phyloP scores from a whole-genome alignment of 2,113 vertebrate genomes.

The Ciconia stormi region DNA sequence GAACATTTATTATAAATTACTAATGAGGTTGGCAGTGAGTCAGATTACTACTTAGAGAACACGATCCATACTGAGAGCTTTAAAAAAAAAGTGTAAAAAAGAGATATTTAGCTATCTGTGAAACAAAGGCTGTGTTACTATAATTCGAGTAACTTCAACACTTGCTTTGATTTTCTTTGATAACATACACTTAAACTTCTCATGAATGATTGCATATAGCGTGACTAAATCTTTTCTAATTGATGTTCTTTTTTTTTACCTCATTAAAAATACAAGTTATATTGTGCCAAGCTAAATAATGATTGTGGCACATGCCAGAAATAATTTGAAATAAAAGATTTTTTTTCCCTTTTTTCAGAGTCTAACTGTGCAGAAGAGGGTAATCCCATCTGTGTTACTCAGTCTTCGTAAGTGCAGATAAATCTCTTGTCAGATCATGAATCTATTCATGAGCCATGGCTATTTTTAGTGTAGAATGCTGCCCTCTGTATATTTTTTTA shows the following conservation, averaged over 20 bases:
- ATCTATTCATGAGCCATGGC: not conserved
- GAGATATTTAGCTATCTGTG: not conserved
- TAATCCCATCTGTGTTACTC: not conserved
- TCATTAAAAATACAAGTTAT: not conserved
- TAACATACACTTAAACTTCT: not conserved
- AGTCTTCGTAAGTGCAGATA: not conserved
- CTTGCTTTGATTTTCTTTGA: not conserved
- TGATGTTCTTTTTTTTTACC: not conserved
- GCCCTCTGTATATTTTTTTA: not conserved
- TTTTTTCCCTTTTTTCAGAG: not conserved
- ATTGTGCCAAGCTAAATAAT: not conserved
- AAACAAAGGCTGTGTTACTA: not conserved
- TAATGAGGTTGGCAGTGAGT: not conserved
- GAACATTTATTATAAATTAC: not conserved
- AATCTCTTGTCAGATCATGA: not conserved
- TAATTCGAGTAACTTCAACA: not conserved
- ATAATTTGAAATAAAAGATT: not conserved
- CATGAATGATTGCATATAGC: not conserved
- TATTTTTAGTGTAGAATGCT: not conserved
- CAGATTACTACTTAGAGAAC: not conserved
- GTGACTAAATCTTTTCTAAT: not conserved
- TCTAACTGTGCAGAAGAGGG: not conserved
- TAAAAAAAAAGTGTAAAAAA: not conserved
- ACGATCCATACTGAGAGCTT: not conserved
- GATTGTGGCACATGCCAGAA: not conserved